phyloP scores from a whole-genome alignment of 2,113 vertebrate genomes.

The Megaleporinus macrocephalus region DNA sequence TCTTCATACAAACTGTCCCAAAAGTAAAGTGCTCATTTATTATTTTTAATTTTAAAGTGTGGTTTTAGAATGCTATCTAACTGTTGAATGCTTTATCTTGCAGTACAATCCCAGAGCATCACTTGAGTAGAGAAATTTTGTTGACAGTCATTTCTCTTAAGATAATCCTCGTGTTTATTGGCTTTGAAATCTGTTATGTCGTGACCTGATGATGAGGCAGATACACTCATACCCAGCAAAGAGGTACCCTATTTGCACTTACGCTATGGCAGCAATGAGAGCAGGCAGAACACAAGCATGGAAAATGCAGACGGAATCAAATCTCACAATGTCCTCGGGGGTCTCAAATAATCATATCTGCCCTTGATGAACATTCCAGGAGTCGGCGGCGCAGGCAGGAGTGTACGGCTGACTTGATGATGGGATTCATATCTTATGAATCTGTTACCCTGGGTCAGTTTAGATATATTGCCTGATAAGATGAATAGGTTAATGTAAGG shows the following conservation, averaged over 20 bases:
- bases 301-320: slow-evolving; percentile 4
- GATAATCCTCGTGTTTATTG: slow-evolving; percentile 3
- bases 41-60: background rate
- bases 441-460: slow-evolving; percentile 1
- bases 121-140: background rate
- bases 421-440: background rate
- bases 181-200: background rate
- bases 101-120: background rate
- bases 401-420: background rate
- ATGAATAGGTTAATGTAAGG: background rate
- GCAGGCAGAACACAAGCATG: background rate
- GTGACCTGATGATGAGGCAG: slow-evolving; percentile 1
- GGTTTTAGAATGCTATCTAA: background rate
- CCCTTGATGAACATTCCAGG: slow-evolving; percentile 24
- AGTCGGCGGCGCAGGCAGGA: background rate
- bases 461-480: background rate
- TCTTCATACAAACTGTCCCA: background rate
- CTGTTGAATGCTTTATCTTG: background rate
- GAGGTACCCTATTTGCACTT: background rate
- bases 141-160: background rate
- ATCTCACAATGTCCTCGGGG: background rate
- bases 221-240: background rate
- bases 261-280: background rate
- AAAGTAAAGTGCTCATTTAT: background rate
- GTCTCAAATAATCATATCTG: slow-evolving; percentile 8